Evolutionary conservation across 2,888 invertebrate species (phyloP).

Genomic region (Oxystoma pomonae): DNA sequence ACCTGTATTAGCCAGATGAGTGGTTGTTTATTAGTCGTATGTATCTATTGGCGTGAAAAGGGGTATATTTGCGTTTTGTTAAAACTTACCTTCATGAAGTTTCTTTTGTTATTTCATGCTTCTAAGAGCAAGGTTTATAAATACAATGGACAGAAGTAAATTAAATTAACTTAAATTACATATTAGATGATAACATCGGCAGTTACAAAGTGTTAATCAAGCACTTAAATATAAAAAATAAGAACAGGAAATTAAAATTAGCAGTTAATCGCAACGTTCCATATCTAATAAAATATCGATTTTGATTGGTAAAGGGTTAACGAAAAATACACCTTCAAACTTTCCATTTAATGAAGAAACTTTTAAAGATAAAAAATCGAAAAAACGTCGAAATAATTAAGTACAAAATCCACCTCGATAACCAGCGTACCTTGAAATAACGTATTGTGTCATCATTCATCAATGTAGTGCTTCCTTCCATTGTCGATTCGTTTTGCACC

Average conservation of each 20-base stretch:
- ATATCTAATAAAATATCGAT: background rate
- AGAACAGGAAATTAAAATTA: background rate
- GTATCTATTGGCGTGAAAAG: too few relatives aligned
- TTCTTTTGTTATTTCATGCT: too few relatives aligned
- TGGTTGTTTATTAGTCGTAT: too few relatives aligned
- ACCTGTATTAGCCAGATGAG: too few relatives aligned
- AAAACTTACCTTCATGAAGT: too few relatives aligned
- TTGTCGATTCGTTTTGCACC: constrained; percentile 34
- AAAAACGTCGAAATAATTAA: constrained; percentile 16
- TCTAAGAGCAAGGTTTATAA: too few relatives aligned
- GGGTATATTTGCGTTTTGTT: too few relatives aligned
- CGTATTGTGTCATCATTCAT: constrained; percentile 34
- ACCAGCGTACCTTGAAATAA: constrained; percentile 37
- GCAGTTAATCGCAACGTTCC: background rate
- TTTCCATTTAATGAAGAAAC: constrained; percentile 2
- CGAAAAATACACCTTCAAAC: background rate
- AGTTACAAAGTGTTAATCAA: background rate
- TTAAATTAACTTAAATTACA: background rate
- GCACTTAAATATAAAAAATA: background rate
- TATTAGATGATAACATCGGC: background rate
- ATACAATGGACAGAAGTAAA: too few relatives aligned
- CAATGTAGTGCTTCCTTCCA: constrained; percentile 30
- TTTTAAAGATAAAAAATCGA: constrained; percentile 1
- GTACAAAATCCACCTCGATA: constrained; percentile 28
- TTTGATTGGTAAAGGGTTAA: background rate